Evolutionary conservation across 1,140 invertebrate genomes (phyloP), one percentile per base, ranked within the genome.

Genomic region (Pissodes strobi): DNA sequence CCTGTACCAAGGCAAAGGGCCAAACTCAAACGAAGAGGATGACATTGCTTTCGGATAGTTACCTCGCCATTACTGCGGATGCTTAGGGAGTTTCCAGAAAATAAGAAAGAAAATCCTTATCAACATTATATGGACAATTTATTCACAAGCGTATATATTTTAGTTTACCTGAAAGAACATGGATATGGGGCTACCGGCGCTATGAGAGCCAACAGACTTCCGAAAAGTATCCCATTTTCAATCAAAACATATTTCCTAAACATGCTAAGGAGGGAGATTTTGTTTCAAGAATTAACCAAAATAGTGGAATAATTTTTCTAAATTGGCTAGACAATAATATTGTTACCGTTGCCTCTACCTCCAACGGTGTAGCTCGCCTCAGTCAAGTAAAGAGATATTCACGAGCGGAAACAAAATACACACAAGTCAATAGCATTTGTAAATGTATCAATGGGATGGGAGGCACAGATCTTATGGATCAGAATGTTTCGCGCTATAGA

Each of bases 401-500:
- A 2, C 52, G 25, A 12, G 19, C 38, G 10, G 22, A 56, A 56
- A n/a, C n/a, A 38, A 41, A 56, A 56, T 46, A 56, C 27, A 41
- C 27, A 39, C 18, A 56, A 43, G 34, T 41, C 27, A 56, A 43
- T 17, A 56, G 27, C 56, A 67, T 76, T 55, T 55, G 66, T 49
- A 69, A 70, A 63, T 78, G 78, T 73, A 78, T 77, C 62, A 71
- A n/a, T n/a, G n/a, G n/a, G n/a, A n/a, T n/a, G n/a, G n/a, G n/a
- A n/a, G n/a, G n/a, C n/a, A n/a, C n/a, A 59, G 74, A 77, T 71
- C 69, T 68, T 46, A 72, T 72, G 70, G 74, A 76, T 69, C 65
- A 76, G 71, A 77, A 76, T 69, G 72, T 76, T 69, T 70, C 68
- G 38, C 66, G 64, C 53, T 76, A 75, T 66, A 68, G n/a, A n/a